A percentile compares a stretch with the other conserved stretches of the same genome.
phyloP scores from a whole-genome alignment of 2,797 vertebrate genomes.

The Enteromius trimaculatus region DNA sequence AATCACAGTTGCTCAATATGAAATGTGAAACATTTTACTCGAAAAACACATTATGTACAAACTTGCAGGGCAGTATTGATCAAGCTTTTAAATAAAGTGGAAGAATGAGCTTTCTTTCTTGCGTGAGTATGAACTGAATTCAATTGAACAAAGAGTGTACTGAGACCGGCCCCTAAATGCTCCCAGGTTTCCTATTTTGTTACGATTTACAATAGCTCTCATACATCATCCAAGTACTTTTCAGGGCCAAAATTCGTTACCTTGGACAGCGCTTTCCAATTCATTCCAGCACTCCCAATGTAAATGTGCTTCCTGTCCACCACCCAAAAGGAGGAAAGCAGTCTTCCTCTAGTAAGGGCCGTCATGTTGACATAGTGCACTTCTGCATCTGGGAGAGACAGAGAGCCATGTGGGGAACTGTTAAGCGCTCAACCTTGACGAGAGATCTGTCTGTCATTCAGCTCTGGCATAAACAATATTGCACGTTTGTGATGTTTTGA shows the following conservation, averaged over 20 bases:
- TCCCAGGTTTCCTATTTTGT: background rate
- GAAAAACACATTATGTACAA: background rate
- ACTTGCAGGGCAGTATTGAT: background rate
- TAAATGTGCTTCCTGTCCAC: slow-evolving; percentile 94
- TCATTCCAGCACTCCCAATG: slow-evolving; percentile 91
- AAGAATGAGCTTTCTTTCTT: background rate
- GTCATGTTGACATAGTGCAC: slow-evolving; percentile 91
- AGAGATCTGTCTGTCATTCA: slow-evolving; percentile 24
- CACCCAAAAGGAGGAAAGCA: slow-evolving; percentile 95
- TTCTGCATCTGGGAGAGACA: slow-evolving; percentile 81
- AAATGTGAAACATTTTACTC: background rate
- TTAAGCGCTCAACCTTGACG: slow-evolving; percentile 28
- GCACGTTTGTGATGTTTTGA: slow-evolving; percentile 62
- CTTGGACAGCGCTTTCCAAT: slow-evolving; percentile 91
- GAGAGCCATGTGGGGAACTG: slow-evolving; percentile 23
- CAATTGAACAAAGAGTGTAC: background rate
- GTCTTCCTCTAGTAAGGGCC: slow-evolving; percentile 86
- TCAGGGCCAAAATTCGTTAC: slow-evolving; percentile 71
- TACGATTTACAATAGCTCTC: background rate
- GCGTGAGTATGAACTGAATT: background rate
- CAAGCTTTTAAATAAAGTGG: background rate
- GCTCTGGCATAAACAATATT: slow-evolving; percentile 34
- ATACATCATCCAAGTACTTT: background rate
- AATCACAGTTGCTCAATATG: background rate
- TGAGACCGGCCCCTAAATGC: background rate